Base-by-base conservation (phyloP, 2,113 vertebrate species). In the Callocephalon fimbriatum region DNA sequence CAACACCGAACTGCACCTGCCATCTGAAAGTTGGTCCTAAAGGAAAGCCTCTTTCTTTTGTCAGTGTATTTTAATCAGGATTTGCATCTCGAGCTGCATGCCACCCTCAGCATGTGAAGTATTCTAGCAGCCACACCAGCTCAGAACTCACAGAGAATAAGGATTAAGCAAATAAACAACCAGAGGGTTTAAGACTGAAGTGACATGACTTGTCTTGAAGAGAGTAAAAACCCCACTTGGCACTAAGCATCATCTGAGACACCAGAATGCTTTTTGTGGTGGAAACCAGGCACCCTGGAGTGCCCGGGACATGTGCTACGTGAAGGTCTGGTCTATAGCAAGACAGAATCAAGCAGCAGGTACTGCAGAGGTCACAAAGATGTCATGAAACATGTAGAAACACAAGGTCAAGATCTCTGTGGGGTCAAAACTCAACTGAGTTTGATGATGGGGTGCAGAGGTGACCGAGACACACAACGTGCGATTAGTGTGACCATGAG, bases 401-500 rank as follows among this genome's bases (percentile, higher is more conserved):
- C 67, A 75, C 31, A 48, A 45, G 48, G 18, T 45, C 35, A 42
- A 65, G n/a, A 10, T 83, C 27, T 75, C 51, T 19, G 3, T 0
- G 2, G n/a, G 31, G n/a, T 62, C 51, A 71, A 67, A 91, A 79
- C 10, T 59, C 51, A 59, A 19, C 10, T 1, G 8, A 91, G 16
- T 9, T 75, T 31, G 25, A 35, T 11, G 62, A 59, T 12, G 6
- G 22, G 12, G 19, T 40, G 20, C 40, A 35, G 12, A 8, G 23
- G 27, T 77, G 61, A 35, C 37, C 35, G 8, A 54, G 50, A 56
- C 2, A 12, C 42, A 31, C 7, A 15, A 3, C 0, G 2, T 21
- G 15, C 48, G 25, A 37, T 7, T 32, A 77, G 44, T 0, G 5
- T 3, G 25, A 53, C 27, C 66, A 42, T 0, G 0, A 8, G 2